phyloP scores from a whole-genome alignment of 2,797 vertebrate genomes.

The Linurgus olivaceus region DNA sequence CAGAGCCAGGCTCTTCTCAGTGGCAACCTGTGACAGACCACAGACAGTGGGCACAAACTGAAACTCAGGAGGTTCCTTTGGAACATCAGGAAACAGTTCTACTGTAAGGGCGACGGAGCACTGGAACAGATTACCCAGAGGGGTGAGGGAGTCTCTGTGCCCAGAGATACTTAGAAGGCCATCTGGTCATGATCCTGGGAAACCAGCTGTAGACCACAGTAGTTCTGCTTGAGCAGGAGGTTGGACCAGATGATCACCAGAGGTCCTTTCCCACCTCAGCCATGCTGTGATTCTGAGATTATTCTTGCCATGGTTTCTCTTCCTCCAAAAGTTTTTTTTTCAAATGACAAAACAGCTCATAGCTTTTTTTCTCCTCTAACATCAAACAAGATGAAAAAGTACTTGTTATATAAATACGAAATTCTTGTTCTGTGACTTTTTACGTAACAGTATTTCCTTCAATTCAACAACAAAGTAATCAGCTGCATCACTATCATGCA shows the following conservation, averaged over 20 bases:
- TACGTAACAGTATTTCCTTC: neutral
- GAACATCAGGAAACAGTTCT: neutral
- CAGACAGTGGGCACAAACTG: neutral
- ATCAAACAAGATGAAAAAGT: neutral
- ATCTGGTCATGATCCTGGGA: neutral
- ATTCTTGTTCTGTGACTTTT: neutral
- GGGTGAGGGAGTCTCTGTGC: neutral
- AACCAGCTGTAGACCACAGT: neutral
- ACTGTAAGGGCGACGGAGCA: rapidly evolving
- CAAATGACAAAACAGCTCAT: neutral
- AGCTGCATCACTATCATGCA: neutral
- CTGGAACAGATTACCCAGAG: neutral
- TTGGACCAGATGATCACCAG: neutral
- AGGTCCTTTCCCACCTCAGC: neutral
- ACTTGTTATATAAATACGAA: neutral
- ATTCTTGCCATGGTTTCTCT: neutral
- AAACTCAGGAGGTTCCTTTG: neutral
- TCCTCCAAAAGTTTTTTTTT: neutral
- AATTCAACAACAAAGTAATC: slow-evolving; percentile 33
- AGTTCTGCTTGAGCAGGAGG: neutral
- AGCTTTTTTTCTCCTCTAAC: neutral
- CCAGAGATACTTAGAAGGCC: neutral
- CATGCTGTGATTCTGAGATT: neutral
- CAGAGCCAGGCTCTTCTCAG: neutral
- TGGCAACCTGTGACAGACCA: neutral